Percentiles rank a stretch among this genome's conserved stretches.
Evolutionary conservation across 2,113 vertebrate genomes (phyloP).

Genomic region (Emydura subglobosa): DNA sequence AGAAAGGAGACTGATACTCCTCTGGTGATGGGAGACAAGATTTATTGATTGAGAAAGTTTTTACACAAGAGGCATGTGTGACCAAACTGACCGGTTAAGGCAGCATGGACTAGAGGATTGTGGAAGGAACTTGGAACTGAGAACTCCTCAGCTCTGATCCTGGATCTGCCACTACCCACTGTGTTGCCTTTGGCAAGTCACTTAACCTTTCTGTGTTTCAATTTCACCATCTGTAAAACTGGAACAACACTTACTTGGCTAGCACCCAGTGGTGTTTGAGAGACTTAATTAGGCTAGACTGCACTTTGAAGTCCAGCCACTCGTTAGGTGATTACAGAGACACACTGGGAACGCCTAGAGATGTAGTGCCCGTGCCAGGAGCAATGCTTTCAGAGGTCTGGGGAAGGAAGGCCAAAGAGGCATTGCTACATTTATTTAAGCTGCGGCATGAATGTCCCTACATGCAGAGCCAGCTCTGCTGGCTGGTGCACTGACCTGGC

Average conservation of each 20-base stretch:
- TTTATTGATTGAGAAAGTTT: conserved; percentile 41
- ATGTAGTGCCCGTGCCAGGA: not conserved
- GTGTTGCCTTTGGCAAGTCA: conserved; percentile 60
- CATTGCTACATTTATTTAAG: not conserved
- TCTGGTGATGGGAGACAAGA: conserved; percentile 15
- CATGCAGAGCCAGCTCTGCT: not conserved
- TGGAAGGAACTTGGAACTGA: not conserved
- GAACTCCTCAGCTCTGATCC: not conserved
- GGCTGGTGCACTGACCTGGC: not conserved
- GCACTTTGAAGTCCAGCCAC: conserved; percentile 69
- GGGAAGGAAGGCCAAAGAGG: too few species aligned
- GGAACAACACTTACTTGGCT: conserved; percentile 45
- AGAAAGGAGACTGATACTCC: not conserved
- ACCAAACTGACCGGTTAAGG: not conserved
- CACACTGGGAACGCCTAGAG: not conserved
- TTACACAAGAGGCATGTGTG: not conserved
- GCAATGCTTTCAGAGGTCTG: rapidly evolving
- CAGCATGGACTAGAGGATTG: conserved; percentile 3
- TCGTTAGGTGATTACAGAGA: not conserved
- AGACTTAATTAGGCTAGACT: conserved; percentile 66
- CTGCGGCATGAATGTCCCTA: conserved; percentile 7
- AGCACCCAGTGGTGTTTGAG: conserved; percentile 18
- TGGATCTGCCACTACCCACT: conserved; percentile 49
- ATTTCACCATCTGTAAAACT: conserved; percentile 65
- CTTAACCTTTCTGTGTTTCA: conserved; percentile 54